Base-by-base conservation (phyloP, 2,797 vertebrate species). In the Spea hammondii region DNA sequence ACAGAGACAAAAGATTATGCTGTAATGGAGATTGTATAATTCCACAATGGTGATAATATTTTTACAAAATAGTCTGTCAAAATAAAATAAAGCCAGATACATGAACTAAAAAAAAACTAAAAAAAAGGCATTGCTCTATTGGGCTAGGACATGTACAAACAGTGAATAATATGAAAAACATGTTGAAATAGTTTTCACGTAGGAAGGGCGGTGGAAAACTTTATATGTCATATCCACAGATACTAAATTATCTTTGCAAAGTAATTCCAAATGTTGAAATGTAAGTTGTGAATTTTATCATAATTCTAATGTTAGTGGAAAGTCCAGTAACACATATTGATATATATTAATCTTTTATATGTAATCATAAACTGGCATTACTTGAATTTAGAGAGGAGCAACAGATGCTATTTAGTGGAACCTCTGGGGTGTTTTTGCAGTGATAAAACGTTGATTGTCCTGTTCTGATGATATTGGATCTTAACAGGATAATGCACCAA, bases 261-360 rank as follows among this genome's bases (percentile, higher is more conserved):
- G 65, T 79, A 60, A 9, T 70, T 79, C 72, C 72, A 79, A 79
- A 79, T 79, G 72, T 75, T 54, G 4, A 69, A 6, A 69, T 46
- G 5, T 69, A 6, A 32, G 8, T 10, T 59, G 17, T 55, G 32
- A 9, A 57, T 65, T 62, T 4, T 17, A 7, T 62, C n/a, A 17
- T 17, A 62, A n/a, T 7, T 12, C 59, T 62, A 62, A 57, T 57
- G 51, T 53, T 53, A 53, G 10, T 53, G 51, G 51, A 53, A 53
- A 53, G 10, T 53, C 51, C 6, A 53, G 10, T 53, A 53, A 7
- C 6, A 53, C 6, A 53, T 53, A 7, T 6, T 53, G 51, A 53
- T 53, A 53, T 53, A 53, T 53, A 7, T 53, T 2, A 53, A 2
- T 1, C 6, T 53, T 6, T 53, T 53, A 32, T 53, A 3, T 7